Base-by-base conservation (phyloP, 2,888 invertebrate genomes). In the Siphlonurus alternatus region DNA sequence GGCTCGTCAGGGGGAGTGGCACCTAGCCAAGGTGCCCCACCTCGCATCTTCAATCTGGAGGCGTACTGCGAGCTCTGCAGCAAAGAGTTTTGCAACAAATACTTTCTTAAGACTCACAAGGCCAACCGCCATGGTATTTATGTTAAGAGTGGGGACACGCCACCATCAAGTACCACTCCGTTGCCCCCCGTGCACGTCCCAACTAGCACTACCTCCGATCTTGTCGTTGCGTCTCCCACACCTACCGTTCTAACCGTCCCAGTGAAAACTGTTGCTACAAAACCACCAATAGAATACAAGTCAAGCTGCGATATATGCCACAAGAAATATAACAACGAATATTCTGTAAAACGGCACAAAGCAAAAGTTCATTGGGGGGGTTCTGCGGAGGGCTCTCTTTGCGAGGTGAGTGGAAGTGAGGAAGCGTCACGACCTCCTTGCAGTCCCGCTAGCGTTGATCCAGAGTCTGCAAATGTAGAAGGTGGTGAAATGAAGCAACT, bases 1-100 rank as follows among this genome's bases (percentile, higher is more conserved):
- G 65, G 25, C 65, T 64, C 63, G 56, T 22, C 62, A n/a, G 59
- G 63, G 53, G 62, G 54, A 53, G 63, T 20, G 25, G 60, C 61
- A 53, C 62, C 63, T 18, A 59, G 59, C 51, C 59, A 38, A 53
- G 53, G 24, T 62, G 59, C 71, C 2, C 70, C 71, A 0, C 68
- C 71, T 61, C 70, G 92, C 71, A 95, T 96, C 72, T 96, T 96
- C 76, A 96, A 97, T 77, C 93, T 91, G 1, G 97, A 97, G 76
- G 95, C 96, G 20, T 97, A 93, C 77, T 98, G 98, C 76, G 93
- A 95, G 74, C 82, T 96, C 66, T 98, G 98, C 81, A 94, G 96
- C 79, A 94, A 96, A 75, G 97, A 97, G 78, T 98, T 98, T 77
- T 97, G 97, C 79, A 96, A 97, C 80, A 96, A 96, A 75, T 96